Percentiles rank a stretch among this genome's conserved stretches.
Conservation (phyloP, 2,113 vertebrate species). For the Thinocorus orbignyianus region DNA sequence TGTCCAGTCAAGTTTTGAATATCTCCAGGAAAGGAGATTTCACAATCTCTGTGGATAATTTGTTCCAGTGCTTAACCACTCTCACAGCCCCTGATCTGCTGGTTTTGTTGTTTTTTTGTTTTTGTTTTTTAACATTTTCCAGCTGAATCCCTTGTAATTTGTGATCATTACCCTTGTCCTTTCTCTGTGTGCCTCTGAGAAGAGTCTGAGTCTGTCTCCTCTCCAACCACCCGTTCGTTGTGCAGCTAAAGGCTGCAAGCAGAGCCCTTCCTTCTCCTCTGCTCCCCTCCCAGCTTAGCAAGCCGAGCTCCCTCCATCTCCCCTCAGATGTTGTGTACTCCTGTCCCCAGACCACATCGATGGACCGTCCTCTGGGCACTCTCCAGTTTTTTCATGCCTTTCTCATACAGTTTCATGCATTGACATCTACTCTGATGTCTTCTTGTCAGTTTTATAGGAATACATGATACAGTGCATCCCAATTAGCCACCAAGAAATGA, state of each 20-base stretch:
- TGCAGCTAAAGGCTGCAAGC: neutral
- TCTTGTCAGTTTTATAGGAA: neutral
- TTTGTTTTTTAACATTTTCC: neutral
- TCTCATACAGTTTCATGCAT: neutral
- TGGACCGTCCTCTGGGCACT: neutral
- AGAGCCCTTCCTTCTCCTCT: neutral
- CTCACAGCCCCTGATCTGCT: neutral
- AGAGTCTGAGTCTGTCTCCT: neutral
- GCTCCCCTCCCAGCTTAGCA: neutral
- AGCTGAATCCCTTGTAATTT: neutral
- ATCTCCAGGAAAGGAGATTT: slow-evolving; percentile 43
- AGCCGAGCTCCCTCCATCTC: neutral
- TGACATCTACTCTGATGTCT: neutral
- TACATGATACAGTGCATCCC: neutral
- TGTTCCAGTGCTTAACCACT: slow-evolving; percentile 1
- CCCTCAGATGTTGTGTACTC: neutral
- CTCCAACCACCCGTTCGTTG: fast-evolving
- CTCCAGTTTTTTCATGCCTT: neutral
- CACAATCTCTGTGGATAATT: slow-evolving; percentile 25
- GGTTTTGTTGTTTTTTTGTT: neutral
- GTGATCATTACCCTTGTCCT: neutral
- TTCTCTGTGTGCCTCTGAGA: neutral
- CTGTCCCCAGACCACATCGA: neutral
- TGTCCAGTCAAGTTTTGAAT: neutral
- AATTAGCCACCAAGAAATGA: neutral